Evolutionary conservation across 2,797 vertebrate species (phyloP).

Genomic region (Coendou prehensilis): DNA sequence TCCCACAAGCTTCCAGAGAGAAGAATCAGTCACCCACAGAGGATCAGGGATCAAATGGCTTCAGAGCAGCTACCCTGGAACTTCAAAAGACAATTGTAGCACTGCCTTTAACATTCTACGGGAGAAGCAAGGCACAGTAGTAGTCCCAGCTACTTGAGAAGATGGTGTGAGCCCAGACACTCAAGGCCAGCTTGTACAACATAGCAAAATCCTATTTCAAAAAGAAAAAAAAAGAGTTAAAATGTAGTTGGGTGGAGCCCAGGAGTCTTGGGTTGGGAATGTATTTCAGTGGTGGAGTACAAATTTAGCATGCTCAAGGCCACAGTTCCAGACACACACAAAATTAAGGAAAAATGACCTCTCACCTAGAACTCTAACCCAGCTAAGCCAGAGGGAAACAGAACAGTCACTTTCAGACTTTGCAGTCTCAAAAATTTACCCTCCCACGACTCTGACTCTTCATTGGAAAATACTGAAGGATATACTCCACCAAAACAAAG

Average conservation of each 20-base stretch:
- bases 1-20: neutral
- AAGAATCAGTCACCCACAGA: neutral
- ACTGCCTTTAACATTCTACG: neutral
- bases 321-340: neutral
- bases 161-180: neutral
- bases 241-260: neutral
- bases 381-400: neutral
- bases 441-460: neutral
- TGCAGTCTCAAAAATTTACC: neutral
- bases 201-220: neutral
- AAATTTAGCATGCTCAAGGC: neutral
- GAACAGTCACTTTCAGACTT: neutral
- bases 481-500: neutral
- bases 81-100: neutral
- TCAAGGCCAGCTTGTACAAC: neutral
- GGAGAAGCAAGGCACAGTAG: no score
- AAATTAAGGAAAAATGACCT: neutral
- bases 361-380: neutral
- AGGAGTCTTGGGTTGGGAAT: neutral
- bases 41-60: neutral
- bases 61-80: neutral
- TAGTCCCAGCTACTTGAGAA: neutral
- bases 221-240: neutral
- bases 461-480: neutral
- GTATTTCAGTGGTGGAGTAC: neutral